These are phyloP conservation scores for Melanocharis versteri DNA, from an alignment of 2,113 vertebrate genomes.

Conservation along the genomic window DNA sequence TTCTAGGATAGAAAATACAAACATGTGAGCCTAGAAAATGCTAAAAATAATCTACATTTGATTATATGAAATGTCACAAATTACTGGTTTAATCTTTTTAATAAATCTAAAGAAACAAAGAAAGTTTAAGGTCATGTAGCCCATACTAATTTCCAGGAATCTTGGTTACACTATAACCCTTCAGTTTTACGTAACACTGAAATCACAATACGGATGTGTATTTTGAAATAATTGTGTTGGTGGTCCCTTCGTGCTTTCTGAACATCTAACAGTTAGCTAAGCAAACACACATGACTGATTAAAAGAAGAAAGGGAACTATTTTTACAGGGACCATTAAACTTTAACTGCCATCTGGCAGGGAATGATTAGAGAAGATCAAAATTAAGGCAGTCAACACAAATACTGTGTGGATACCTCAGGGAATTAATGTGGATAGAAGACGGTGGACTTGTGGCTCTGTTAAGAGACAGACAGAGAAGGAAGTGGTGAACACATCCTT, in stretches of 20 bases:
- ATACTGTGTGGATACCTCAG: conserved; percentile 75
- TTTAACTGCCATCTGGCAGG: conserved; percentile 82
- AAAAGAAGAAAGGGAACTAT: conserved; percentile 81
- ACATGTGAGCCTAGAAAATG: not conserved
- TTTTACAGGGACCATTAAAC: conserved; percentile 80
- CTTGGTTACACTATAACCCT: not conserved
- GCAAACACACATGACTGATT: conserved; percentile 80
- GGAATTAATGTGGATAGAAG: conserved; percentile 75
- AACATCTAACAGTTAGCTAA: conserved; percentile 77
- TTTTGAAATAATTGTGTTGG: conserved; percentile 75
- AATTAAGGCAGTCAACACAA: conserved; percentile 84
- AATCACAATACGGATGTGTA: conserved; percentile 47
- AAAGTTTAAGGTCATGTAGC: not conserved
- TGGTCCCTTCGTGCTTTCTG: conserved; percentile 74
- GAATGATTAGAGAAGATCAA: conserved; percentile 84
- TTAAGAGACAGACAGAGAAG: conserved; percentile 76
- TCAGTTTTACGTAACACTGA: not conserved
- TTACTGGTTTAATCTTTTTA: not conserved
- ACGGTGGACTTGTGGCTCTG: conserved; percentile 71
- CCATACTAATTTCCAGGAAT: not conserved
- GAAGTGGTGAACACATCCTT: conserved; percentile 79
- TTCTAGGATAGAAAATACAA: not conserved
- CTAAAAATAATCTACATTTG: not conserved
- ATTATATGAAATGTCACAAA: not conserved
- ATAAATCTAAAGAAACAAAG: not conserved